Evolutionary conservation across 2,113 vertebrate genomes (phyloP).

Genomic region (Brachyhypopomus occidentalis): DNA sequence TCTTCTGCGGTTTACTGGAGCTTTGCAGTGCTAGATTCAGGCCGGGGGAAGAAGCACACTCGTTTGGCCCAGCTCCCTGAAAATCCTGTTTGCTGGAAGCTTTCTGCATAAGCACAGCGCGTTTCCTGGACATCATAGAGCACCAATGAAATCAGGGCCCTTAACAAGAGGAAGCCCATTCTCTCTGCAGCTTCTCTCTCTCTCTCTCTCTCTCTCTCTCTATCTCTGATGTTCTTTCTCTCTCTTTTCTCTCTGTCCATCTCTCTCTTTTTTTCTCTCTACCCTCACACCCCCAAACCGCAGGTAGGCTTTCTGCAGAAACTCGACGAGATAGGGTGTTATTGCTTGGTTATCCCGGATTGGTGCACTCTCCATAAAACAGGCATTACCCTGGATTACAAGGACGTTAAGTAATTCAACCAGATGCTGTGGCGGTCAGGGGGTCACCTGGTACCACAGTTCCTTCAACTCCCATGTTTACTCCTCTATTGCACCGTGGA

Average conservation of each 20-base stretch:
- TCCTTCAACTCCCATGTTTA: slow-evolving; percentile 23
- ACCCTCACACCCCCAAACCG: slow-evolving; percentile 48
- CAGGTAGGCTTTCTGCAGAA: slow-evolving; percentile 62
- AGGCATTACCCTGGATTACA: slow-evolving; percentile 82
- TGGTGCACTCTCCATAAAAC: slow-evolving; percentile 76
- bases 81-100: slow-evolving; percentile 58
- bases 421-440: slow-evolving; percentile 75
- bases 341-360: slow-evolving; percentile 72
- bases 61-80: slow-evolving; percentile 63
- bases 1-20: background rate
- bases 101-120: slow-evolving; percentile 66
- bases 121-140: slow-evolving; percentile 72
- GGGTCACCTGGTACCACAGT: slow-evolving; percentile 69
- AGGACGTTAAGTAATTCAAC: slow-evolving; percentile 78
- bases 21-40: slow-evolving; percentile 27
- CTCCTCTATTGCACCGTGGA: slow-evolving; percentile 1
- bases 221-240: background rate
- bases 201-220: background rate
- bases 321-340: slow-evolving; percentile 69
- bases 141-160: slow-evolving; percentile 40
- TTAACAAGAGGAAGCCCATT: slow-evolving; percentile 16
- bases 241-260: slow-evolving; percentile 53
- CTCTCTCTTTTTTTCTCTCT: slow-evolving; percentile 53
- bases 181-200: slow-evolving; percentile 23
- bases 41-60: slow-evolving; percentile 53